phyloP scores from a whole-genome alignment of 2,888 invertebrate species.

The Rhaphigaster nebulosa region DNA sequence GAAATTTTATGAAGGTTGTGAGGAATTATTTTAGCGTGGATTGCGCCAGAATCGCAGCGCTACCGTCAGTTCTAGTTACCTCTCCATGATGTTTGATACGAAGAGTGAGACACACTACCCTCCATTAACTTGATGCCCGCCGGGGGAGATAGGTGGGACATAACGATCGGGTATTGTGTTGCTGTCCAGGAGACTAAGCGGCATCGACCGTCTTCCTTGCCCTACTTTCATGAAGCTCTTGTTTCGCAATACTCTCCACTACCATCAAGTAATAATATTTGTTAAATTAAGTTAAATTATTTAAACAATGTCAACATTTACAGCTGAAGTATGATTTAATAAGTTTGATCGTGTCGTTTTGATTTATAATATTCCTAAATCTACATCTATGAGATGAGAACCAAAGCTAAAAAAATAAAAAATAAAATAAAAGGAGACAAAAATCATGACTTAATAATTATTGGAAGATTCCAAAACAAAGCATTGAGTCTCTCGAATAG shows the following conservation, averaged over 20 bases:
- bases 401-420: no score
- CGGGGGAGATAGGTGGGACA: neutral
- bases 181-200: neutral
- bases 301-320: no score
- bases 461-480: no score
- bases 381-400: no score
- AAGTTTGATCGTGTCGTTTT: neutral
- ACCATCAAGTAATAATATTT: neutral
- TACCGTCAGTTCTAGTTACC: neutral
- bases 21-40: no score
- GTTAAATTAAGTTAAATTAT: neutral
- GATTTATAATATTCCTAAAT: no score
- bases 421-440: no score
- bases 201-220: constrained; percentile 2
- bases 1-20: no score
- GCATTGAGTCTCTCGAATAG: no score
- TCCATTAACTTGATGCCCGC: neutral
- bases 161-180: constrained; percentile 23
- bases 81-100: neutral
- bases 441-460: no score
- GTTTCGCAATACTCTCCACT: neutral
- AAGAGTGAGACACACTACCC: neutral
- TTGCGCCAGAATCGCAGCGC: no score
- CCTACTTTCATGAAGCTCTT: constrained; percentile 11
- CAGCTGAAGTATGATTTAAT: no score